phyloP scores from a whole-genome alignment of 2,888 invertebrate genomes.

The Pheosia tremula region DNA sequence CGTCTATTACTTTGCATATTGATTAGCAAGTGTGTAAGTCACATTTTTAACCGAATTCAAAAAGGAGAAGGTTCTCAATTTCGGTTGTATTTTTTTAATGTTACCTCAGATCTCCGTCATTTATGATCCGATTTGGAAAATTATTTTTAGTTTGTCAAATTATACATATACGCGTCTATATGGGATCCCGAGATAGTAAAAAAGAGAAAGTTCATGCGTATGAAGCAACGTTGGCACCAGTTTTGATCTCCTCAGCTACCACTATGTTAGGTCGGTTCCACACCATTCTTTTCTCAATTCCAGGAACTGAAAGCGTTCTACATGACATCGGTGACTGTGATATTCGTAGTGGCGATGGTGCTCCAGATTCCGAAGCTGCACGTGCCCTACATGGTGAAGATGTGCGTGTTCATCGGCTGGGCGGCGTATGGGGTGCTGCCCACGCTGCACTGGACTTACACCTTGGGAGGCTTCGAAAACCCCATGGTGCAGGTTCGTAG shows the following conservation, averaged over 20 bases:
- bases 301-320: constrained; percentile 93
- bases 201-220: too few species aligned
- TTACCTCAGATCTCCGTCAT: too few species aligned
- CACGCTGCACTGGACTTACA: constrained; percentile 94
- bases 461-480: constrained; percentile 94
- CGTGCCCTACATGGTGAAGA: constrained; percentile 88
- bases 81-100: too few species aligned
- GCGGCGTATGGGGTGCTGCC: constrained; percentile 96
- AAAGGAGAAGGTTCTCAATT: too few species aligned
- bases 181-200: too few species aligned
- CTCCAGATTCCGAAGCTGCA: constrained; percentile 91
- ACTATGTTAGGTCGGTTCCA: too few species aligned
- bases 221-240: too few species aligned
- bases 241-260: too few species aligned
- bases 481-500: constrained; percentile 90
- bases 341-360: constrained; percentile 92
- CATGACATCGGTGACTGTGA: constrained; percentile 90
- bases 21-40: neutral
- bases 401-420: constrained; percentile 93
- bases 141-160: too few species aligned
- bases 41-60: neutral
- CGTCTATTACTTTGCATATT: neutral
- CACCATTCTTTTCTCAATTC: constrained; percentile 39
- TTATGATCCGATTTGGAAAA: too few species aligned
- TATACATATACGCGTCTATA: too few species aligned